A percentile compares a stretch with the other conserved stretches of the same genome.
Evolutionary conservation across 2,797 vertebrate species (phyloP).

Genomic region (Thripadectes ignobilis): DNA sequence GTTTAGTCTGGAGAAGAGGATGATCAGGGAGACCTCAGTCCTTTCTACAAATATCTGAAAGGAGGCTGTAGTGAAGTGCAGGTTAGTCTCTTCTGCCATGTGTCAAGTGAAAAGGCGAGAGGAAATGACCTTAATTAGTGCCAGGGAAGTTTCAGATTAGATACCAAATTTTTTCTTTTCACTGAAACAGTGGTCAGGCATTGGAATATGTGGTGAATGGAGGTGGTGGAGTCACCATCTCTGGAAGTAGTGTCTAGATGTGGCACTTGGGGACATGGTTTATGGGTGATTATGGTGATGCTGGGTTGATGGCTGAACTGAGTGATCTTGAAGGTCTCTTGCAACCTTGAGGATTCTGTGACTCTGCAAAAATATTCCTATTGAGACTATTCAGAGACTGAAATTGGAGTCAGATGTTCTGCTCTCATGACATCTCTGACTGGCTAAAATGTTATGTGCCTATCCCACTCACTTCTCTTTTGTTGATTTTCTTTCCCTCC

Average conservation of each 20-base stretch:
- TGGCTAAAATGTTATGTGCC: background rate
- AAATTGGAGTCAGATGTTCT: background rate
- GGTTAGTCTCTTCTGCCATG: background rate
- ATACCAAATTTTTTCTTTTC: background rate
- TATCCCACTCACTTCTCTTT: background rate
- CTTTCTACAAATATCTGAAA: background rate
- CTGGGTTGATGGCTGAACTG: background rate
- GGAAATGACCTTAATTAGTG: background rate
- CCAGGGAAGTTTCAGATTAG: background rate
- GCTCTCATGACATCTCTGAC: background rate
- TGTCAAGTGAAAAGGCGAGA: background rate
- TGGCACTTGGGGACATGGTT: background rate
- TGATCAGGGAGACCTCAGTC: background rate
- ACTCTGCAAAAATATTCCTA: background rate
- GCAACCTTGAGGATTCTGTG: background rate
- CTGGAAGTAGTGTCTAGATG: background rate
- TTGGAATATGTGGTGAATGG: background rate
- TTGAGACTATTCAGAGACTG: background rate
- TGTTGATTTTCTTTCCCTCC: background rate
- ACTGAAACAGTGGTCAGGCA: background rate
- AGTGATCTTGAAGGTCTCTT: background rate
- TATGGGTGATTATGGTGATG: background rate
- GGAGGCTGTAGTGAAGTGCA: background rate
- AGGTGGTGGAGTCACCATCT: background rate
- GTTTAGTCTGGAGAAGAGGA: background rate